Evolutionary conservation across 1,140 invertebrate species (phyloP).

Genomic region (Lethrus apterus): DNA sequence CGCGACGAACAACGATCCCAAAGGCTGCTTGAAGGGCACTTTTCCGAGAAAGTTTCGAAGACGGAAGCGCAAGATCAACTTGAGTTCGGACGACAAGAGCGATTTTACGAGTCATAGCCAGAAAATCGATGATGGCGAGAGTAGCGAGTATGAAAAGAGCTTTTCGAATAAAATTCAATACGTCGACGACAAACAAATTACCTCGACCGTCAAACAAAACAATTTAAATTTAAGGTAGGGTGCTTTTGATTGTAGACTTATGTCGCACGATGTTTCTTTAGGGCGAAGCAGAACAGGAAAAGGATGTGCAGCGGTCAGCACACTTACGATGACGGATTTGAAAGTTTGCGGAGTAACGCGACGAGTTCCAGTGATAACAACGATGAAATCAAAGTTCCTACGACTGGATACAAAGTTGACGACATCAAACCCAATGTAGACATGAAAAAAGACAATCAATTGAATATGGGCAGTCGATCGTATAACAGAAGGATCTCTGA

Average conservation of each 20-base stretch:
- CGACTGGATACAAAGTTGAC: too few species aligned
- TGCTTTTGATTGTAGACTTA: too few species aligned
- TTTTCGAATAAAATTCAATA: too few species aligned
- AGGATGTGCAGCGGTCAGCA: constrained; percentile 46
- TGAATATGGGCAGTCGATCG: too few species aligned
- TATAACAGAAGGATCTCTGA: constrained; percentile 6
- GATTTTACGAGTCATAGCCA: constrained; percentile 10
- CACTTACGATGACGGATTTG: constrained; percentile 66
- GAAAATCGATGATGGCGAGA: constrained; percentile 4
- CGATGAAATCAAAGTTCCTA: constrained; percentile 26
- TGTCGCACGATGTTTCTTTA: too few species aligned
- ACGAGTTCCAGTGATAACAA: constrained; percentile 54
- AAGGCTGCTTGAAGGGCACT: background rate
- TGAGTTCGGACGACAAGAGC: constrained; percentile 5
- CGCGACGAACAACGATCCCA: constrained; percentile 54
- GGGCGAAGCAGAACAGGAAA: too few species aligned
- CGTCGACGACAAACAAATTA: too few species aligned
- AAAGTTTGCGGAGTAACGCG: constrained; percentile 75
- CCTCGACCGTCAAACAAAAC: too few species aligned
- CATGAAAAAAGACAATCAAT: too few species aligned
- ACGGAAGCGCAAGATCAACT: constrained; percentile 1
- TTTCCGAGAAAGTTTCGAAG: background rate
- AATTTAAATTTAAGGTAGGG: too few species aligned
- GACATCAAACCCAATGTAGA: too few species aligned
- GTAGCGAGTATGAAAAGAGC: background rate